These are phyloP conservation scores for Myotis myotis DNA, from an alignment of 2,797 vertebrate genomes.

Conservation along the genomic window DNA sequence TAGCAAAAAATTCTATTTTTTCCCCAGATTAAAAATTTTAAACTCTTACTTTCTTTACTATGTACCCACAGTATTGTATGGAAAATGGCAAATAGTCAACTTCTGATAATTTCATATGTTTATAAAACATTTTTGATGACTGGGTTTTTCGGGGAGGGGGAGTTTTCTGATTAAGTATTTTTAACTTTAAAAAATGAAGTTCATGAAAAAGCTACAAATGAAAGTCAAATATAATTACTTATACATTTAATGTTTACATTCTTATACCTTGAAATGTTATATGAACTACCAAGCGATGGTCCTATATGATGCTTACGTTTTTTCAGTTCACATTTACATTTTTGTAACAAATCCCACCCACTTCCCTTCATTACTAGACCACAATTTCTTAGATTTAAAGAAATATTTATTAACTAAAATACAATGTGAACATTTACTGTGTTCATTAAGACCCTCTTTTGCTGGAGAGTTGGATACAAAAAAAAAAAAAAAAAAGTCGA, in stretches of 20 bases:
- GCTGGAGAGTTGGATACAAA: background rate
- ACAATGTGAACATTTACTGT: background rate
- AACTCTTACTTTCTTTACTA: constrained; percentile 28
- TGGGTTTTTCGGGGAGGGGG: background rate
- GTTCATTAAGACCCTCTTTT: background rate
- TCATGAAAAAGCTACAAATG: constrained; percentile 30
- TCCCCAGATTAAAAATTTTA: background rate
- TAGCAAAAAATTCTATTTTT: background rate
- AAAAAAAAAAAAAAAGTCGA: background rate
- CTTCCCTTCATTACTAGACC: background rate
- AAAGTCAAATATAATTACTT: constrained; percentile 36
- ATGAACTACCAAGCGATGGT: background rate
- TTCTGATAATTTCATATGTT: background rate
- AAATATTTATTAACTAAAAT: constrained; percentile 30
- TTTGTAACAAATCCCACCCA: background rate
- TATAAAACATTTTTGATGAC: background rate
- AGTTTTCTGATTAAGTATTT: background rate
- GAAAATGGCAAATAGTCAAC: background rate
- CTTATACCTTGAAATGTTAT: constrained; percentile 19
- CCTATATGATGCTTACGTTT: background rate
- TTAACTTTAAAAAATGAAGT: constrained; percentile 10
- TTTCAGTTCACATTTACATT: constrained; percentile 32
- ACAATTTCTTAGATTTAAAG: constrained; percentile 14
- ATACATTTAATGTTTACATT: background rate
- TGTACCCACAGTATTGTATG: background rate